Evolutionary conservation across 2,113 vertebrate species (phyloP), one percentile per base, ranked within the genome.

Genomic region (Corythoichthys haematopterus): DNA sequence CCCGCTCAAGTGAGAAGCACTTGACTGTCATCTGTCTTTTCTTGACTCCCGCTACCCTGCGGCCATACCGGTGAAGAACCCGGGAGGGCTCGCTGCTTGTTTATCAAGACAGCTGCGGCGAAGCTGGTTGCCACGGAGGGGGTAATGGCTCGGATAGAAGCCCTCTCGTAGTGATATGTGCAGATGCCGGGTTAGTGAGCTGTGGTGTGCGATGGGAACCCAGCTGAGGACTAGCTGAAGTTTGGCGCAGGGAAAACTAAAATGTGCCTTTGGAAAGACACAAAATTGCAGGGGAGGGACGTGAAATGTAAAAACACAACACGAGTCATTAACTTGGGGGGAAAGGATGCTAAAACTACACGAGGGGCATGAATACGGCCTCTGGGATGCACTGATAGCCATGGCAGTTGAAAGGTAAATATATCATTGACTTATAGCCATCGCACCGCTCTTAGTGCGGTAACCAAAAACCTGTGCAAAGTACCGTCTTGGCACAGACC

Each of bases 11-110:
- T 72, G 76, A 69, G 76, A 76, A 77, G 70, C 72, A 10, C 73
- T 78, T 80, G 76, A 85, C 76, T 66, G 56, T 84, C 85, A 86
- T 86, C 81, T 74, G 82, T 69, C 80, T 76, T 76, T 80, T 77
- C 66, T 75, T 48, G 40, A 33, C 74, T 75, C 58, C 59, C 62
- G 35, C 52, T 71, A 64, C 79, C 87, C 80, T 70, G 78, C 77
- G 70, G 84, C 84, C 74, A 52, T 38, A 69, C 73, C 45, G 38
- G 66, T 6, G 4, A 66, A 28, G 72, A 72, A 71, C 69, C 72
- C 59, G 69, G 57, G 64, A 13, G 65, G 64, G 76, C 51, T 78
- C 40, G 73, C 66, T 69, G 77, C 74, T 76, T 85, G 82, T 85
- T 87, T 82, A 84, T 77, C 58, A 36, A 70, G 79, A 85, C 81